Base-by-base conservation (phyloP, 1,140 invertebrate genomes). In the Cydia fagiglandana region DNA sequence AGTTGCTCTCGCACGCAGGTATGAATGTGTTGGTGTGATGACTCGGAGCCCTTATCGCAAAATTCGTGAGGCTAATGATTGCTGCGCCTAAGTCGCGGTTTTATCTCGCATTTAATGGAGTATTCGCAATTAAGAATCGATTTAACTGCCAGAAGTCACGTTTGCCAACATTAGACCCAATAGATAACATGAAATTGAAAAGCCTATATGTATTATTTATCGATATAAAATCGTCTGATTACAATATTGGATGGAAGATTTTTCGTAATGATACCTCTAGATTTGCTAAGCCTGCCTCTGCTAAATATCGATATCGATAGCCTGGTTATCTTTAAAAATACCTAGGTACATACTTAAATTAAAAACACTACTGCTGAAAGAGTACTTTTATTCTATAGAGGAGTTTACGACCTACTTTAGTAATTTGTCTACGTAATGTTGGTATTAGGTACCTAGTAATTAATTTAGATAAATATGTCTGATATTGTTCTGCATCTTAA, bases 61-160 rank as follows among this genome's bases (percentile, higher is more conserved):
- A 82, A 84, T 88, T 86, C 76, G 75, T 79, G 74, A 82, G 73
- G 50, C 81, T 88, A 88, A 84, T 83, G 80, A 82, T 76, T 53
- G 73, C 82, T 83, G 78, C 85, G 83, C 76, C 80, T 17, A 20
- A 38, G 34, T 83, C 80, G 81, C 80, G 77, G 78, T 87, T 83
- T 89, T 89, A 90, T 90, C 88, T 88, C 73, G 74, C 80, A 75
- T 86, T 83, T 87, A 92, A 89, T 92, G 79, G 79, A 81, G 78
- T 87, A 88, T 91, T 92, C 74, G 89, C 87, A 90, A 92, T 92
- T 92, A 92, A 92, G 83, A 91, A 91, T 82, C 89, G 82, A 91
- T 92, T 92, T 89, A 86, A 83, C 75, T 73, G 79, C 83, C 78
- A 81, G 77, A 80, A 80, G 86, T 92, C 88, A 90, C 87, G 88